Evolutionary conservation across 2,113 vertebrate species (phyloP).

Genomic region (Accipiter virgatus): DNA sequence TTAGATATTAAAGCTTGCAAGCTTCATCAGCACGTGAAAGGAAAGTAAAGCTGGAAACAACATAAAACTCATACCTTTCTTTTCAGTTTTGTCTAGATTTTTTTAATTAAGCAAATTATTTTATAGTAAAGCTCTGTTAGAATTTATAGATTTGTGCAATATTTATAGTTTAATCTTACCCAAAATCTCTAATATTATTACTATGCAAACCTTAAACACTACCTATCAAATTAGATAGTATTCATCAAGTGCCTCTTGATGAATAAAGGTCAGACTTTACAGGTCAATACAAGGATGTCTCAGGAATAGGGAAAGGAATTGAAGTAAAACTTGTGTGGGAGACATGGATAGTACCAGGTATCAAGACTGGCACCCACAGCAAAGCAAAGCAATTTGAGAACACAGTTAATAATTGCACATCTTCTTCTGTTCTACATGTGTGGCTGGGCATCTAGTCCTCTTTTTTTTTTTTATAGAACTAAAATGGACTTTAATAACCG

Average conservation of each 20-base stretch:
- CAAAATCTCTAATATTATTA: background rate
- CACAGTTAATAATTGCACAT: background rate
- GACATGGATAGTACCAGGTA: background rate
- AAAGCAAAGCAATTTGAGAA: background rate
- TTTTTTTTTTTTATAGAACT: background rate
- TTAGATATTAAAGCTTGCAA: background rate
- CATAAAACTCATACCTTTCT: background rate
- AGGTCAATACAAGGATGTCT: background rate
- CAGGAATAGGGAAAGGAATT: background rate
- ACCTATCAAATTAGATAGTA: background rate
- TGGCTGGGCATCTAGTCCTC: background rate
- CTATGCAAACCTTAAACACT: background rate
- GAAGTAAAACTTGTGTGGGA: background rate
- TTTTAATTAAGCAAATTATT: background rate
- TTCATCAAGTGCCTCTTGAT: background rate
- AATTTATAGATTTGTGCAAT: background rate
- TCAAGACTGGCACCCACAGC: background rate
- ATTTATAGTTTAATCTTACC: background rate
- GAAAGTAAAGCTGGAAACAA: background rate
- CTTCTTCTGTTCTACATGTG: background rate
- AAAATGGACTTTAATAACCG: background rate
- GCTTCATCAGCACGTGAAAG: background rate
- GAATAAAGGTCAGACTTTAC: background rate
- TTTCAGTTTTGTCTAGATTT: background rate
- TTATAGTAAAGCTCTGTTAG: background rate